These are phyloP conservation scores for Onychorhynchus coronatus DNA, from an alignment of 2,113 vertebrate species.

Conservation along the genomic window DNA sequence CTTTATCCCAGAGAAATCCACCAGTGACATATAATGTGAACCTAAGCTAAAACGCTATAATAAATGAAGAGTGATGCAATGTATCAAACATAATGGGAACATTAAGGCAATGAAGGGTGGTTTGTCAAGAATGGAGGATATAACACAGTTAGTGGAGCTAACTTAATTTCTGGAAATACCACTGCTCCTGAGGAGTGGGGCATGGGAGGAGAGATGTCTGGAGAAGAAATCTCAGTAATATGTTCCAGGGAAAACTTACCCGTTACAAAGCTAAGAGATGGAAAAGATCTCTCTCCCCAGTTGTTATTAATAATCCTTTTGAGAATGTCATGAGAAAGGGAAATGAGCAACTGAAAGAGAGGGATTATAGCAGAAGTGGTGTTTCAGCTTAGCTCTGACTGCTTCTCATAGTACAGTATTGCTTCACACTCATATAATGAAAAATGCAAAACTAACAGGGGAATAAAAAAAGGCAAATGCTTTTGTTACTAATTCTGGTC, in stretches of 20 bases:
- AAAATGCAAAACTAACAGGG: neutral
- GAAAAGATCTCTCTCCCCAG: neutral
- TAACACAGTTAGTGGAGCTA: neutral
- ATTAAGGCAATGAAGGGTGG: slow-evolving; percentile 40
- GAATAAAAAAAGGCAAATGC: neutral
- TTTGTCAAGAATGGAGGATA: neutral
- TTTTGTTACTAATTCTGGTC: neutral
- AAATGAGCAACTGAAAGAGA: neutral
- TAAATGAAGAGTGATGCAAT: slow-evolving; percentile 37
- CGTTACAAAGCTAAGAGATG: neutral
- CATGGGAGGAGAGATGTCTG: neutral
- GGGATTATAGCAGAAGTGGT: neutral
- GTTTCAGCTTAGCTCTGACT: neutral
- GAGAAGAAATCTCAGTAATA: neutral
- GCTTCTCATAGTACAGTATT: neutral
- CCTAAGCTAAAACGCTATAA: slow-evolving; percentile 40
- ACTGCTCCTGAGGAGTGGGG: neutral
- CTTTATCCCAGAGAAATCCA: slow-evolving; percentile 47
- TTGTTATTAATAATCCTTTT: slow-evolving; percentile 7
- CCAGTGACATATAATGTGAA: slow-evolving; percentile 12
- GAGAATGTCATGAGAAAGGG: neutral
- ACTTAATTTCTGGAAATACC: slow-evolving; percentile 53
- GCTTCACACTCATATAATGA: neutral
- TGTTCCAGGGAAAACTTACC: neutral
- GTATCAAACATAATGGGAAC: slow-evolving; percentile 53